Evolutionary conservation across 2,797 vertebrate genomes (phyloP).

Genomic region (Acomys russatus): DNA sequence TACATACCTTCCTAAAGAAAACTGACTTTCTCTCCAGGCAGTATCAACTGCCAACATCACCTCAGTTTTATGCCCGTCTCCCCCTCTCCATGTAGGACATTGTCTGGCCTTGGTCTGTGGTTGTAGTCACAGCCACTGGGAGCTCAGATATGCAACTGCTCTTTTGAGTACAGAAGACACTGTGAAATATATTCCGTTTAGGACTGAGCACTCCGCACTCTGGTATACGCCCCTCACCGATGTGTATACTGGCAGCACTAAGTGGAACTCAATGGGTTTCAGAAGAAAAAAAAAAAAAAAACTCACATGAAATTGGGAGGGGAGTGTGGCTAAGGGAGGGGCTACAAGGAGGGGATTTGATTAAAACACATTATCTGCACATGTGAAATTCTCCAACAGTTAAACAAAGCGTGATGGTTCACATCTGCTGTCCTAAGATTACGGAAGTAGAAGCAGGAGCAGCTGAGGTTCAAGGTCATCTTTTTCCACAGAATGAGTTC

Average conservation of each 20-base stretch:
- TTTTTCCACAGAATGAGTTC: background rate
- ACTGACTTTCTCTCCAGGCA: background rate
- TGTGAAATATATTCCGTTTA: background rate
- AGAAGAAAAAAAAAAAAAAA: background rate
- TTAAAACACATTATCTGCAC: background rate
- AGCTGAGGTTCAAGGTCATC: too few relatives aligned
- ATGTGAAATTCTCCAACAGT: background rate
- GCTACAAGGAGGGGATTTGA: background rate
- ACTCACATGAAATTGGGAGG: background rate
- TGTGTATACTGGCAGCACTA: background rate
- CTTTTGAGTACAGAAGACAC: background rate
- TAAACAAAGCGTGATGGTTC: background rate
- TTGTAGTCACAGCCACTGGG: background rate
- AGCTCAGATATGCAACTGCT: background rate
- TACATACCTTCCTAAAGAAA: background rate
- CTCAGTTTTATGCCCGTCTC: background rate
- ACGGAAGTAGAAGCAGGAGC: background rate
- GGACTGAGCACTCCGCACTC: background rate
- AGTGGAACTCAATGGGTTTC: background rate
- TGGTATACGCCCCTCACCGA: background rate
- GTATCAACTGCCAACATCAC: background rate
- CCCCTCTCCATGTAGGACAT: background rate
- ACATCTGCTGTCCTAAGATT: background rate
- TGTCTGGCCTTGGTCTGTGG: background rate
- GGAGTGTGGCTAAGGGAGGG: too few relatives aligned